Conservation (phyloP, 2,888 invertebrate genomes). For the Sminthurinus aureus region DNA sequence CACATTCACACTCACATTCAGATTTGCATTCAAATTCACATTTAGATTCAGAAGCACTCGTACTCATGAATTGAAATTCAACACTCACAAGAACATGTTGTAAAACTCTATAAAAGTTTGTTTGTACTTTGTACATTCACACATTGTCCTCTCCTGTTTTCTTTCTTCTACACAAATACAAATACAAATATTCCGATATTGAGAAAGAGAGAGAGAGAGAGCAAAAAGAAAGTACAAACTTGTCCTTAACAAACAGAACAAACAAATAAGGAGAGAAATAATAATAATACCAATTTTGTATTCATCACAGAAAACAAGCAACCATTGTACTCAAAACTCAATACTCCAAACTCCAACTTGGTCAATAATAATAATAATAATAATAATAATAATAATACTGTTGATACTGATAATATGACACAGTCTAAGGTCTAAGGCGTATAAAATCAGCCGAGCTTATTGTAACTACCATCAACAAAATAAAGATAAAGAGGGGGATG, state of each 20-base stretch:
- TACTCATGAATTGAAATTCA: background rate
- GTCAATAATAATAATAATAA: conserved; percentile 1
- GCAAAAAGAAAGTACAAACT: background rate
- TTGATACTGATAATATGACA: no score
- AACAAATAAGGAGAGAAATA: background rate
- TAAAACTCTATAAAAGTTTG: background rate
- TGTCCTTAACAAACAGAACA: background rate
- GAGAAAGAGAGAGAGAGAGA: background rate
- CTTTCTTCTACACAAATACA: background rate
- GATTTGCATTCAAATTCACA: no score
- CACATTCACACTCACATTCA: background rate
- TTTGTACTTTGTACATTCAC: no score
- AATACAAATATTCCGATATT: background rate
- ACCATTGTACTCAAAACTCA: background rate
- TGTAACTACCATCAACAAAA: no score
- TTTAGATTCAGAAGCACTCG: no score
- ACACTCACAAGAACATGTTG: background rate
- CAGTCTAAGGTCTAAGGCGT: no score
- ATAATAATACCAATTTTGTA: background rate
- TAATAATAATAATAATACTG: no score
- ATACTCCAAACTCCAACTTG: background rate
- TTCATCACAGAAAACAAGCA: background rate
- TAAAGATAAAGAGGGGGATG: no score
- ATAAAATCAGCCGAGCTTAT: no score
- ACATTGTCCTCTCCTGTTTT: no score